Conservation (phyloP, 92 coral and sea anemone species). For the Blastomussa wellsi region DNA sequence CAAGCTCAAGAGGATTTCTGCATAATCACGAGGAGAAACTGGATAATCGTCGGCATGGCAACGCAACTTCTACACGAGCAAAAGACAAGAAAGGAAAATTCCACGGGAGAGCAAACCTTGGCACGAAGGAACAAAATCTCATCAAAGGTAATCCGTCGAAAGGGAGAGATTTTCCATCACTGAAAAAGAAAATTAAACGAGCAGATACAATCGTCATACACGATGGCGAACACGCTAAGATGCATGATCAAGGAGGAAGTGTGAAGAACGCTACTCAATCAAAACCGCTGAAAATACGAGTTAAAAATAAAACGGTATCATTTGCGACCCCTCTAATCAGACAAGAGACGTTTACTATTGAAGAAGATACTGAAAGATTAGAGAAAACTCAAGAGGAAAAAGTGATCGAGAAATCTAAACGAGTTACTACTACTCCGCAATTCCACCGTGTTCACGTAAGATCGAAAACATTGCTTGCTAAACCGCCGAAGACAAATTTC, state of each 20-base stretch:
- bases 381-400: background rate
- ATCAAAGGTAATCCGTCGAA: background rate
- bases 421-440: background rate
- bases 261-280: background rate
- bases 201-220: background rate
- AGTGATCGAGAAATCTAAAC: background rate
- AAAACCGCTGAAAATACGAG: background rate
- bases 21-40: background rate
- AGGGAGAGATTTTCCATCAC: background rate
- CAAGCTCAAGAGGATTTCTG: slow-evolving; percentile 4
- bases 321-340: slow-evolving; percentile 46
- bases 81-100: slow-evolving; percentile 16
- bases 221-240: background rate
- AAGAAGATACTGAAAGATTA: background rate
- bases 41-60: slow-evolving; percentile 32
- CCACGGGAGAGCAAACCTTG: background rate
- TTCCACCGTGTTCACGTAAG: background rate
- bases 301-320: slow-evolving; percentile 35
- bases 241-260: background rate
- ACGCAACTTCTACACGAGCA: background rate
- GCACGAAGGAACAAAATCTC: background rate
- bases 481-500: slow-evolving; percentile 48
- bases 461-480: background rate
- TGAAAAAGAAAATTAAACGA: background rate
- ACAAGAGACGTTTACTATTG: slow-evolving; percentile 23